Evolutionary conservation across 2,888 invertebrate genomes (phyloP).

Genomic region (Pelosia muscerda): DNA sequence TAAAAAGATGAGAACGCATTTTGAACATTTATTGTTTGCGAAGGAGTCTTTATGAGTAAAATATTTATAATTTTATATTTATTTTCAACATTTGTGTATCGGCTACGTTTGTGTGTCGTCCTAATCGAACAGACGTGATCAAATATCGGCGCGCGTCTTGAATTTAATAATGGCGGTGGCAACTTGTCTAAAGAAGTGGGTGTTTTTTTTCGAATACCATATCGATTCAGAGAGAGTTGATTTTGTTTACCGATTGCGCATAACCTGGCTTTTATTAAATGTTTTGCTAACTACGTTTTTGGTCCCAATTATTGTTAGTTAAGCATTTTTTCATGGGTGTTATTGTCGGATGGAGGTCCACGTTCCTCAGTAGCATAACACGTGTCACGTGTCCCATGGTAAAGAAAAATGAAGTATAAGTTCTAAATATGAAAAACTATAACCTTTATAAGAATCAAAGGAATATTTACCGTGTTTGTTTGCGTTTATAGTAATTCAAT

Average conservation of each 20-base stretch:
- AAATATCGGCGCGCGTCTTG: constrained; percentile 36
- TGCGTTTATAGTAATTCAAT: too few relatives aligned
- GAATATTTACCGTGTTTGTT: too few relatives aligned
- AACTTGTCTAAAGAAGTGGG: constrained; percentile 1
- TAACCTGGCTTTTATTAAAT: background rate
- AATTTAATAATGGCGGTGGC: constrained; percentile 9
- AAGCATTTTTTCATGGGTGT: background rate
- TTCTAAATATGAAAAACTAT: too few relatives aligned
- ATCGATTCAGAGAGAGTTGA: background rate
- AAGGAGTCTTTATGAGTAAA: constrained; percentile 56
- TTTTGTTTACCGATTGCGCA: background rate
- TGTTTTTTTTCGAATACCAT: background rate
- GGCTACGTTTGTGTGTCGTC: constrained; percentile 34
- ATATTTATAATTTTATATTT: constrained; percentile 50
- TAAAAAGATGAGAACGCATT: constrained; percentile 59
- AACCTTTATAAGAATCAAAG: too few relatives aligned
- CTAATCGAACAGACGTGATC: constrained; percentile 42
- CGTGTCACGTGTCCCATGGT: too few relatives aligned
- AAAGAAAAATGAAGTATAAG: too few relatives aligned
- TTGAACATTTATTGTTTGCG: constrained; percentile 60
- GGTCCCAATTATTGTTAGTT: background rate
- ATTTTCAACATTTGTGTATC: constrained; percentile 39
- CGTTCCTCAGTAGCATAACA: too few relatives aligned
- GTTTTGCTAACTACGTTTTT: background rate
- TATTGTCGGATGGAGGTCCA: too few relatives aligned